Conservation (phyloP, 2,888 invertebrate genomes). For the Gisinianus flammeolus region DNA sequence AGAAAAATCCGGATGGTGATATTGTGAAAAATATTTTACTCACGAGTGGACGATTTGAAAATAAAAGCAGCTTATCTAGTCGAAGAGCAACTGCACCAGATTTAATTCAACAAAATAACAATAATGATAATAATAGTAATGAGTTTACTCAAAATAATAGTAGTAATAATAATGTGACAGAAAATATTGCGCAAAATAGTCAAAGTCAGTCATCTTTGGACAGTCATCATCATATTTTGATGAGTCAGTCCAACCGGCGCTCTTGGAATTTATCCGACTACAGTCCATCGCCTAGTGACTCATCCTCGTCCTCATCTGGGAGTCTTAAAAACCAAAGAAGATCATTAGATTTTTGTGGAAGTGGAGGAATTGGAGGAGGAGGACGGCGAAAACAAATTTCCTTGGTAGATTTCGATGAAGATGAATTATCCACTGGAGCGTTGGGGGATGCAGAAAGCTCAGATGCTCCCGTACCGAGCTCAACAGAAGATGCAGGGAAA, state of each 20-base stretch:
- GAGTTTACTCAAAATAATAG: background rate
- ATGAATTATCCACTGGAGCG: slow-evolving; percentile 56
- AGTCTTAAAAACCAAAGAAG: slow-evolving; percentile 11
- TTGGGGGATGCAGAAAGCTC: slow-evolving; percentile 58
- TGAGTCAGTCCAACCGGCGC: slow-evolving; percentile 28
- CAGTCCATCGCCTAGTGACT: slow-evolving; percentile 52
- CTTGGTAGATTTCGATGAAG: slow-evolving; percentile 52
- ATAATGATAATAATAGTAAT: background rate
- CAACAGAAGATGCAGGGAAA: slow-evolving; percentile 51
- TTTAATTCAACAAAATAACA: background rate
- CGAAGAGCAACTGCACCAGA: background rate
- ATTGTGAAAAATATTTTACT: slow-evolving; percentile 13
- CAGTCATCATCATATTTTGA: background rate
- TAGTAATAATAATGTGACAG: background rate
- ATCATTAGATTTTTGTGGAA: background rate
- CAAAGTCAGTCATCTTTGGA: background rate
- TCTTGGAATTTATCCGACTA: slow-evolving; percentile 55
- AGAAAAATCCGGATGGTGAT: slow-evolving; percentile 17
- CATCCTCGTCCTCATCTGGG: slow-evolving; percentile 50
- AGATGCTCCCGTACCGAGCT: slow-evolving; percentile 52
- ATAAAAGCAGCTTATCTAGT: slow-evolving; percentile 32
- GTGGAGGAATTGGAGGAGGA: background rate
- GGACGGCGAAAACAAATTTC: slow-evolving; percentile 19
- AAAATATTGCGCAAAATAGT: background rate
- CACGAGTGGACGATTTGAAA: slow-evolving; percentile 2